These are phyloP conservation scores for Mionectes olivaceus DNA, from an alignment of 2,797 vertebrate genomes.

Conservation along the genomic window DNA sequence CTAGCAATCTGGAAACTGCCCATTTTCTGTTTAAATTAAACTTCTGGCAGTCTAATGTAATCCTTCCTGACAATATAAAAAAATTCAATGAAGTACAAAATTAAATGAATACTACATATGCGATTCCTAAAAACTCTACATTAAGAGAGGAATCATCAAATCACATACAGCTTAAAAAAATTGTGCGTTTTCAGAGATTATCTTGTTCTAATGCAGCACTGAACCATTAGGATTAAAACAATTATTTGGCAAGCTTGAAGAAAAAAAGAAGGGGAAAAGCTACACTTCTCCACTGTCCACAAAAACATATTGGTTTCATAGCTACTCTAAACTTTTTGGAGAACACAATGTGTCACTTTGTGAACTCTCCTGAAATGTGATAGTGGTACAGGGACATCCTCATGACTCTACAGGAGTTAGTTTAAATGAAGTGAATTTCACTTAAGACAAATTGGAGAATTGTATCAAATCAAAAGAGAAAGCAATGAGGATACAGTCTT, in stretches of 20 bases:
- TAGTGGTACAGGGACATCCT: background rate
- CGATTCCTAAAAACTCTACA: background rate
- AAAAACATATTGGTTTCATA: background rate
- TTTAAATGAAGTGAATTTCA: background rate
- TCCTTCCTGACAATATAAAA: background rate
- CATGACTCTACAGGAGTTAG: background rate
- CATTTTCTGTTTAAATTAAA: background rate
- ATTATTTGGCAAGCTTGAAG: background rate
- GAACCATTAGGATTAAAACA: background rate
- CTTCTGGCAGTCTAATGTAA: background rate
- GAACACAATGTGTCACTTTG: background rate
- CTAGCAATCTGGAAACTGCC: background rate
- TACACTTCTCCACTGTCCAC: background rate
- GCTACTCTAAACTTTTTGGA: background rate
- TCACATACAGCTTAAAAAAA: background rate
- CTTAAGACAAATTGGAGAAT: background rate
- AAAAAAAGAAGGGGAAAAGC: background rate
- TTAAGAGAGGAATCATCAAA: background rate
- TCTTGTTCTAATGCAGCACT: background rate
- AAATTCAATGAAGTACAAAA: background rate
- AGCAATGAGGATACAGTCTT: background rate
- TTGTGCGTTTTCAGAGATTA: background rate
- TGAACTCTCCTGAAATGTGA: background rate
- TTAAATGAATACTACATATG: accelerated
- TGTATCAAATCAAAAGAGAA: background rate